Evolutionary conservation across 1,140 invertebrate genomes (phyloP), one percentile per base, ranked within the genome.

Genomic region (Akabosia matsudoensis): DNA sequence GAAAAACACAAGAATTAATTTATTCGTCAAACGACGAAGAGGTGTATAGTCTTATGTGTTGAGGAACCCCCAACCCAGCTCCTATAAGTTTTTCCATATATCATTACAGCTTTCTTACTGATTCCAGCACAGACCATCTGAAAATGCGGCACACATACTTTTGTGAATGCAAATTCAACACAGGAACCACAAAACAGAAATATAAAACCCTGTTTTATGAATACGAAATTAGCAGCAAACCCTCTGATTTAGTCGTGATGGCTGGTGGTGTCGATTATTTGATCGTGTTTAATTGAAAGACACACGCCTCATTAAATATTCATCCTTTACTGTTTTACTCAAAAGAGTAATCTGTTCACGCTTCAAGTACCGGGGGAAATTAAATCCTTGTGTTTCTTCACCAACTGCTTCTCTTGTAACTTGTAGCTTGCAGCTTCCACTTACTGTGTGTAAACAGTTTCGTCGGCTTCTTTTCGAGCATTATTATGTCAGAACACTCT

Each of bases 261-360:
- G n/a, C 54, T 45, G 37, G 37, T 45, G 37, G 37, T 22, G 54
- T 10, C 24, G 54, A 56, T 56, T 56, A 22, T 56, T 56, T 56
- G 54, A 22, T 56, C n/a, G 54, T 22, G 54, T 56, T 56, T 56
- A 56, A 56, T 56, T 56, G 54, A 56, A 24, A 10, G 54, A 56
- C 54, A 56, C 54, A 56, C 54, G 54, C 54, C 54, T 56, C 54
- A 56, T 56, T 56, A 56, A 13, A 56, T 56, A 56, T 56, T 56
- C 54, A 56, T 56, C 54, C 37, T 45, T 45, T 45, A 18, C 37
- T 45, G 37, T 45, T 56, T 56, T 10, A 56, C 3, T 24, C 7
- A 22, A 56, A 24, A 22, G 54, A 7, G n/a, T 56, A 45, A 45
- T 24, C 4, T 22, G n/a, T n/a, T n/a, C n/a, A n/a, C n/a, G n/a